Evolutionary conservation across 1,140 invertebrate genomes (phyloP).

Genomic region (Drosophila asahinai): DNA sequence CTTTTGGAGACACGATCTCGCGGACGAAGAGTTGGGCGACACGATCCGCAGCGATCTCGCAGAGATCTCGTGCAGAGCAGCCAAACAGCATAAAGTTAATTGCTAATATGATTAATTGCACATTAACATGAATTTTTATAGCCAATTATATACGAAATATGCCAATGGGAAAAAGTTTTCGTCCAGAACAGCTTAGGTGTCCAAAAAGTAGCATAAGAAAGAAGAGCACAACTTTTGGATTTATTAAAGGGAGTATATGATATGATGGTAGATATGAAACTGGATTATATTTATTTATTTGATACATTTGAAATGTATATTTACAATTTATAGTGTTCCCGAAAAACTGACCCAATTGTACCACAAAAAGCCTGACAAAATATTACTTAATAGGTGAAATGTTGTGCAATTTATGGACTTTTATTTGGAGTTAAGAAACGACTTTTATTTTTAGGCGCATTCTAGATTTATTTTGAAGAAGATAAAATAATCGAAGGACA

Average conservation of each 20-base stretch:
- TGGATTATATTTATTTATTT: no score
- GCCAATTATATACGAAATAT: slow-evolving; percentile 81
- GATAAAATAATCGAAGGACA: no score
- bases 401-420: no score
- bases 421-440: no score
- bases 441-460: no score
- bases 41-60: slow-evolving; percentile 56
- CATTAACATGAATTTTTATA: slow-evolving; percentile 84
- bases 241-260: neutral
- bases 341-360: no score
- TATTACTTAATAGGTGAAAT: no score
- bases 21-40: slow-evolving; percentile 46
- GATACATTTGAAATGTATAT: neutral
- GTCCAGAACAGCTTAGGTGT: neutral
- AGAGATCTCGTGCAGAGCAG: slow-evolving; percentile 74
- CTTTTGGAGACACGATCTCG: slow-evolving; percentile 69
- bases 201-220: neutral
- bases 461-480: no score
- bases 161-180: slow-evolving; percentile 66
- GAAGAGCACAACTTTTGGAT: neutral
- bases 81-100: slow-evolving; percentile 83
- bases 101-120: slow-evolving; percentile 84
- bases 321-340: neutral
- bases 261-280: neutral
- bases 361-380: no score